Evolutionary conservation across 2,113 vertebrate genomes (phyloP).

Genomic region (Neolamprologus caudopunctatus): DNA sequence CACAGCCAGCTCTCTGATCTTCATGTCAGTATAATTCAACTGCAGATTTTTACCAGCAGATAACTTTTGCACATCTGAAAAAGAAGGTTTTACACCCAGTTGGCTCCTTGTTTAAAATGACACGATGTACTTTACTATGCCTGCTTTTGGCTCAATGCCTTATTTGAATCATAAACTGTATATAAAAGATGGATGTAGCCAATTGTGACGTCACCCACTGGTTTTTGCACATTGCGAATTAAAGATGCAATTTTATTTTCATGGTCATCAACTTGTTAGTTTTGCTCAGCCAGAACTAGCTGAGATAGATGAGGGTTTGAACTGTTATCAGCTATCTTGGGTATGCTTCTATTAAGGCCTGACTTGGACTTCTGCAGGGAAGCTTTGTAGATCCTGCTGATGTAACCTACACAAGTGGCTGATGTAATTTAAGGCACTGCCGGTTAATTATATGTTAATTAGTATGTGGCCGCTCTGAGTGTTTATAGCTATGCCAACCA

Average conservation of each 20-base stretch:
- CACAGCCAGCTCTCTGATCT: not conserved
- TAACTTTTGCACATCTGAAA: not conserved
- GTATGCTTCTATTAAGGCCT: not conserved
- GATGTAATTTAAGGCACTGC: not conserved
- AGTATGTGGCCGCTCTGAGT: not conserved
- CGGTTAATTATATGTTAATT: not conserved
- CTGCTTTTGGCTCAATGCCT: not conserved
- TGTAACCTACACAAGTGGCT: not conserved
- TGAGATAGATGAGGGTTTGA: not conserved
- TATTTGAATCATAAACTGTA: not conserved
- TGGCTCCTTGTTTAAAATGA: not conserved
- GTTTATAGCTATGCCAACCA: not conserved
- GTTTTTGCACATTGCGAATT: not conserved
- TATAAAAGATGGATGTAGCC: not conserved
- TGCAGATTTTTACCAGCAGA: not conserved
- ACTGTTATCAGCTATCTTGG: not conserved
- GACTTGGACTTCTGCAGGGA: not conserved
- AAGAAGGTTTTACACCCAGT: accelerated
- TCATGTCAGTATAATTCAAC: not conserved
- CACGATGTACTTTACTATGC: accelerated
- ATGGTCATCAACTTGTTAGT: not conserved
- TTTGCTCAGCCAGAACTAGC: not conserved
- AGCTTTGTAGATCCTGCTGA: not conserved
- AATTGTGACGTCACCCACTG: accelerated
- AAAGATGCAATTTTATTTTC: accelerated